Percentiles rank a stretch among this genome's conserved stretches.
Conservation (phyloP, 64 coral and sea anemone genomes). For the Platygyra sinensis region DNA sequence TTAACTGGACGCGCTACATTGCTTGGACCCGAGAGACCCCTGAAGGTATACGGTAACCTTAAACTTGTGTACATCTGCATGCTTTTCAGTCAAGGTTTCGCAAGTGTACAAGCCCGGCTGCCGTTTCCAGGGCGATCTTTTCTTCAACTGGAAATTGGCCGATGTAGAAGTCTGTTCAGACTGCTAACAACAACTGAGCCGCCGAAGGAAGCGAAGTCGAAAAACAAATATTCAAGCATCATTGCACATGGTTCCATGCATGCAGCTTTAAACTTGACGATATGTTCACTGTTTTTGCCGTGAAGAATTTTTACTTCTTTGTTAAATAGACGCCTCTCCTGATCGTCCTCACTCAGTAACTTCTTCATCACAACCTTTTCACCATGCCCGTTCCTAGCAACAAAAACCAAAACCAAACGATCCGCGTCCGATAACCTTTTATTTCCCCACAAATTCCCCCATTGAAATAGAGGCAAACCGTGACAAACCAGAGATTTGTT, state of each 20-base stretch:
- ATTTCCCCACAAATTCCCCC: no score
- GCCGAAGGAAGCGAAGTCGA: slow-evolving; percentile 51
- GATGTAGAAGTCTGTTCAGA: slow-evolving; percentile 23
- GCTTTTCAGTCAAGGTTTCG: slow-evolving; percentile 12
- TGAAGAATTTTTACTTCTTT: slow-evolving; percentile 13
- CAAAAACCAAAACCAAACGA: no score
- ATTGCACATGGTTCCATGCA: slow-evolving; percentile 42
- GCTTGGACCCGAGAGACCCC: no score
- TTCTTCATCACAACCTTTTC: no score
- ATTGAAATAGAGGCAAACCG: no score
- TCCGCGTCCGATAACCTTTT: no score
- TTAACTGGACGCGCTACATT: no score
- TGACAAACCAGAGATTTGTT: no score
- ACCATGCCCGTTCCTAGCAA: no score
- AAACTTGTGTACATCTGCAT: no score
- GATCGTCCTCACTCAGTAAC: neutral
- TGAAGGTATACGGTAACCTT: no score
- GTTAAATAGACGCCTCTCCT: neutral
- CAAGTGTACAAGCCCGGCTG: slow-evolving; percentile 17
- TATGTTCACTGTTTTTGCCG: neutral
- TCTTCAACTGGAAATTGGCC: neutral
- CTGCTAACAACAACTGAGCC: neutral
- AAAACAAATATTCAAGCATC: slow-evolving; percentile 73
- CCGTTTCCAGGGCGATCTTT: no score
- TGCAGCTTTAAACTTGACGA: slow-evolving; percentile 10